Percentiles rank a stretch among this genome's conserved stretches.
Evolutionary conservation across 1,140 invertebrate genomes (phyloP).

Genomic region (Saccostrea echinata): DNA sequence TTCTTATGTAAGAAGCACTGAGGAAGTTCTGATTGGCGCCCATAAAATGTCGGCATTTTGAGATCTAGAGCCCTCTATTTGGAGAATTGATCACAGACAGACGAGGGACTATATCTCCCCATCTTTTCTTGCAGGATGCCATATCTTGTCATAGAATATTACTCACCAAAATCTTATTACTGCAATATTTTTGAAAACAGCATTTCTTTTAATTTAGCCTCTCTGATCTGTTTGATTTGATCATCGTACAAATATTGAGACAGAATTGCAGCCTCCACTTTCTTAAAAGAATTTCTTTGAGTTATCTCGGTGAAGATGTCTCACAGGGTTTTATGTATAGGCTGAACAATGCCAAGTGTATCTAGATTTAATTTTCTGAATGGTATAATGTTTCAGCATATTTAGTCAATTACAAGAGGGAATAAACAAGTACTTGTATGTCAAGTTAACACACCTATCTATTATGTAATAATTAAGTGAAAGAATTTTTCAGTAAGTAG

Average conservation of each 20-base stretch:
- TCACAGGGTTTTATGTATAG: background rate
- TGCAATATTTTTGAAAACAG: background rate
- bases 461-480: too few relatives aligned
- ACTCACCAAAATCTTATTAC: conserved; percentile 3
- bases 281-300: background rate
- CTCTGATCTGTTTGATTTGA: background rate
- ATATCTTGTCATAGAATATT: background rate
- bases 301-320: background rate
- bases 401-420: too few relatives aligned
- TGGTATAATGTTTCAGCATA: too few relatives aligned
- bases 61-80: background rate
- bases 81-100: background rate
- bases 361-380: too few relatives aligned
- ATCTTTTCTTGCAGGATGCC: conserved; percentile 6
- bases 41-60: background rate
- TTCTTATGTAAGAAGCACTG: conserved; percentile 1
- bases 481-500: too few relatives aligned
- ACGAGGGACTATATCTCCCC: background rate
- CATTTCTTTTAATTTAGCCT: background rate
- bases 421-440: too few relatives aligned
- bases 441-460: too few relatives aligned
- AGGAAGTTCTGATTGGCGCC: background rate
- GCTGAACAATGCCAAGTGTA: background rate
- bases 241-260: background rate
- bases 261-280: background rate